Percentiles rank a stretch among this genome's conserved stretches.
phyloP scores from a whole-genome alignment of 2,113 vertebrate genomes.

The Amphilophus citrinellus region DNA sequence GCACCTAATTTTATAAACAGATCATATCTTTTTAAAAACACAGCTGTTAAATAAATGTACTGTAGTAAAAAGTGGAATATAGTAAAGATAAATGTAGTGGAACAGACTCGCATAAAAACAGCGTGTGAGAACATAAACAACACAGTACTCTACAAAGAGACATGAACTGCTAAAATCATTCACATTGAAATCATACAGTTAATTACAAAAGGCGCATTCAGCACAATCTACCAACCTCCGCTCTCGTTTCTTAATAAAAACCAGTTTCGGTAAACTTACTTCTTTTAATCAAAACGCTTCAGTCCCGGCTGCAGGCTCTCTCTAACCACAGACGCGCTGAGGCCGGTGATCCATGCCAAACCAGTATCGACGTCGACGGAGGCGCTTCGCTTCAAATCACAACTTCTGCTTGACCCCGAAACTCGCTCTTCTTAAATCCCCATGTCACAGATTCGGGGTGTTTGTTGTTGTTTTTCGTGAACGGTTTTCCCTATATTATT shows the following conservation, averaged over 20 bases:
- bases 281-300: conserved; percentile 38
- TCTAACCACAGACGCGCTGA: conserved; percentile 10
- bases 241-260: no score
- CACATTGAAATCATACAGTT: neutral
- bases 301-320: neutral
- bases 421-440: neutral
- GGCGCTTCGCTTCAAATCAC: conserved; percentile 1
- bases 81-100: neutral
- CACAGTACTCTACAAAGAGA: neutral
- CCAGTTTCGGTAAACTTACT: neutral
- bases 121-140: neutral
- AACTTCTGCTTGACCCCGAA: neutral
- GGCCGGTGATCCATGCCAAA: conserved; percentile 52
- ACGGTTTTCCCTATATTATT: no score
- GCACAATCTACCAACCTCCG: no score
- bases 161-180: neutral
- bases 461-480: no score
- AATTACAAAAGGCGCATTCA: neutral
- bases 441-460: neutral
- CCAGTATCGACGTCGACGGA: conserved; percentile 3
- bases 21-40: neutral
- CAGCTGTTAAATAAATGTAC: neutral
- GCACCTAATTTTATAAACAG: neutral
- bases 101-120: neutral
- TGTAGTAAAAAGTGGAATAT: neutral